Evolutionary conservation across 1,140 invertebrate species (phyloP), one percentile per base, ranked within the genome.

Genomic region (Nilaparvata lugens): DNA sequence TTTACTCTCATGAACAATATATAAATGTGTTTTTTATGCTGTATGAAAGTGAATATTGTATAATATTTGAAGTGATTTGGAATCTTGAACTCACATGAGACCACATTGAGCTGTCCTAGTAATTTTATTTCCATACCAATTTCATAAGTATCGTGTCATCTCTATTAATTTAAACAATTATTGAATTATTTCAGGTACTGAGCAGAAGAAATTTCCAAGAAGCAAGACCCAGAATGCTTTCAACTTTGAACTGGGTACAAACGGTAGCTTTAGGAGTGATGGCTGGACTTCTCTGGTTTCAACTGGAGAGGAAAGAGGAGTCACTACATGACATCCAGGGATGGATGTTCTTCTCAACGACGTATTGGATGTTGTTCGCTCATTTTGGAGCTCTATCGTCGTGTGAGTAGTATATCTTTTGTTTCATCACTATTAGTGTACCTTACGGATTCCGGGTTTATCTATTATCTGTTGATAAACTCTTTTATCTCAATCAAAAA

Each of bases 281-380:
- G 70, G 83, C 87, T 2, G 88, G 89, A 6, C 77, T 89, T 4
- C 76, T 92, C 13, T 92, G 89, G 89, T 88, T 89, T 65, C 83
- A 89, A 69, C 73, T 90, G 66, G 83, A 86, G 2, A 74, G 88
- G 25, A 83, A 78, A 6, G 90, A 93, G 72, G 81, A 86, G 62
- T 82, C 83, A 4, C 75, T 93, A 24, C 82, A 86, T 60, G 88
- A 93, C 72, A 83, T 91, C 28, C 86, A 89, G 75, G 89, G 89
- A 43, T 90, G 87, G 86, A 88, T 91, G 83, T 91, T 91, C 70
- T 91, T 91, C 75, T 88, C 87, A 19, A 87, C 86, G 23, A 89
- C 86, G 23, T 91, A 91, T 69, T 92, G 88, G 89, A 91, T 91
- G 85, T 76, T 92, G 25, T 90, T 90, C 71, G 84, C 88, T 14